Percentiles rank a stretch among this genome's conserved stretches.
Evolutionary conservation across 1,140 invertebrate genomes (phyloP).

Genomic region (Anagrus nilaparvatae): DNA sequence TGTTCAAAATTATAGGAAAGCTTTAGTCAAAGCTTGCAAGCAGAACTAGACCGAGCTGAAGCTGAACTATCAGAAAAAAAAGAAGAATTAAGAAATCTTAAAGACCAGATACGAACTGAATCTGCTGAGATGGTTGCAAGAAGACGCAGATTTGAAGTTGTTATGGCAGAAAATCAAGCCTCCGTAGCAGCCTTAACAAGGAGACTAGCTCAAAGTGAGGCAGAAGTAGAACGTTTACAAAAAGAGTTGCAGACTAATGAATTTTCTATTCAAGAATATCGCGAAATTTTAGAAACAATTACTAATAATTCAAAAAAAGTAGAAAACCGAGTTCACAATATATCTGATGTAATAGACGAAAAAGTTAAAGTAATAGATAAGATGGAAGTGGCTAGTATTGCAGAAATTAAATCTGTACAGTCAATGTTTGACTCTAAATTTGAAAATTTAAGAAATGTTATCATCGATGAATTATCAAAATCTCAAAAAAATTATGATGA

Average conservation of each 20-base stretch:
- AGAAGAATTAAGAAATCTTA: constrained; percentile 31
- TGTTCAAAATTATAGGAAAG: constrained; percentile 27
- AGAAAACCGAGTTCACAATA: constrained; percentile 26
- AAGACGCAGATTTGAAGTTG: constrained; percentile 30
- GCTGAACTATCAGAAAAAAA: constrained; percentile 33
- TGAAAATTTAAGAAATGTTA: constrained; percentile 23
- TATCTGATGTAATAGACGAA: constrained; percentile 26
- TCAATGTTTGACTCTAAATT: constrained; percentile 26
- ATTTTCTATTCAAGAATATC: constrained; percentile 24
- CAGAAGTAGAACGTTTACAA: constrained; percentile 34
- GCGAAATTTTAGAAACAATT: constrained; percentile 27
- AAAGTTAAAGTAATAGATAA: constrained; percentile 28
- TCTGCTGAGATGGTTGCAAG: constrained; percentile 36
- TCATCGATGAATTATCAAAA: constrained; percentile 24
- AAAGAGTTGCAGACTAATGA: constrained; percentile 26
- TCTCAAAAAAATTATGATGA: constrained; percentile 21
- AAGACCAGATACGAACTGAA: constrained; percentile 35
- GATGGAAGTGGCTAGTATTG: constrained; percentile 24
- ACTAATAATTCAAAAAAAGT: constrained; percentile 28
- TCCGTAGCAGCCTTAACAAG: constrained; percentile 30
- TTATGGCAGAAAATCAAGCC: constrained; percentile 37
- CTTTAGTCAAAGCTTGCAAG: constrained; percentile 38
- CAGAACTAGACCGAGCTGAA: constrained; percentile 35
- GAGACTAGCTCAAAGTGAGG: constrained; percentile 30
- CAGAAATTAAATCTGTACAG: constrained; percentile 29